phyloP scores from a whole-genome alignment of 2,113 vertebrate genomes.

The Caloenas nicobarica region DNA sequence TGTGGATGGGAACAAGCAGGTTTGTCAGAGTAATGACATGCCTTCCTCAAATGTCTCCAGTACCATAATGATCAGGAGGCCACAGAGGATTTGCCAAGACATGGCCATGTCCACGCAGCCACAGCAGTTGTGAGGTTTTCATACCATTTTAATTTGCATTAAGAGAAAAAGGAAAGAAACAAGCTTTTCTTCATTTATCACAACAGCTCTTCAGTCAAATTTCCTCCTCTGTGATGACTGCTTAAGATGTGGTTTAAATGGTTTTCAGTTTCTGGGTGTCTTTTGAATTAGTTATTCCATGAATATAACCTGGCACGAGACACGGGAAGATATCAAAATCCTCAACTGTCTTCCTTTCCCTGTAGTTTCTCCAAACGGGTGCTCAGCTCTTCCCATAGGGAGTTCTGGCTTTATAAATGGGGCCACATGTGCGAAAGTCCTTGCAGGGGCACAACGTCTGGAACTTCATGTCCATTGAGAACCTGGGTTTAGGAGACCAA shows the following conservation, averaged over 20 bases:
- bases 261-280: not conserved
- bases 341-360: not conserved
- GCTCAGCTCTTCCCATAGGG: not conserved
- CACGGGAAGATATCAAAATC: not conserved
- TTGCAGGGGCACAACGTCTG: fast-evolving
- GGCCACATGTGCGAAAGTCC: fast-evolving
- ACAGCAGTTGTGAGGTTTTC: not conserved
- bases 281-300: not conserved
- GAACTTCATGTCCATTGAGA: not conserved
- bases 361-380: not conserved
- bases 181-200: not conserved
- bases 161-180: not conserved
- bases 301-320: fast-evolving
- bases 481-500: not conserved
- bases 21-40: not conserved
- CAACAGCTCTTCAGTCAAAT: not conserved
- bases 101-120: not conserved
- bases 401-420: not conserved
- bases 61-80: not conserved
- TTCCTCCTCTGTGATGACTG: not conserved
- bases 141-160: not conserved
- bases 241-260: not conserved
- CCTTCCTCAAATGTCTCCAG: not conserved
- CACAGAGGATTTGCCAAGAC: not conserved
- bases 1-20: not conserved